Evolutionary conservation across 2,888 invertebrate species (phyloP).

Genomic region (Apocheima hispidaria): DNA sequence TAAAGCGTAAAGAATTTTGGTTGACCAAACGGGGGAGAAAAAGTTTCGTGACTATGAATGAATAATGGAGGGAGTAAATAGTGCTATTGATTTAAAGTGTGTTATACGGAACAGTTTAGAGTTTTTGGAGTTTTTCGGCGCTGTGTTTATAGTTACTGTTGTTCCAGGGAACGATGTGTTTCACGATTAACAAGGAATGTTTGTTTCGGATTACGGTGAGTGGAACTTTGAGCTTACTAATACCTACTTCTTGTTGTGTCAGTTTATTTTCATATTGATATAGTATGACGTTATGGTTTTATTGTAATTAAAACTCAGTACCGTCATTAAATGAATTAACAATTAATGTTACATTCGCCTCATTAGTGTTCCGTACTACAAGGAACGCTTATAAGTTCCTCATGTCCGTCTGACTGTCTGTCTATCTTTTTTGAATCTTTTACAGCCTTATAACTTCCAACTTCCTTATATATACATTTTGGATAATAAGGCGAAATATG

Average conservation of each 20-base stretch:
- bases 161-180: slow-evolving; percentile 72
- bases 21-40: slow-evolving; percentile 57
- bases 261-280: not conserved
- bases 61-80: slow-evolving; percentile 50
- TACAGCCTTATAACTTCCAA: too few relatives aligned
- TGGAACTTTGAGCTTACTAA: slow-evolving; percentile 25
- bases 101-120: slow-evolving; percentile 43
- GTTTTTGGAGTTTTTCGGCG: slow-evolving; percentile 50
- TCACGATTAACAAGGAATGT: slow-evolving; percentile 68
- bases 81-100: slow-evolving; percentile 48
- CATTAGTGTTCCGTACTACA: too few relatives aligned
- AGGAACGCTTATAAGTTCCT: too few relatives aligned
- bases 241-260: slow-evolving; percentile 2
- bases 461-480: too few relatives aligned
- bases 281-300: not conserved
- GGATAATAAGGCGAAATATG: too few relatives aligned
- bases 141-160: slow-evolving; percentile 56
- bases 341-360: too few relatives aligned
- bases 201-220: slow-evolving; percentile 72
- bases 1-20: slow-evolving; percentile 57
- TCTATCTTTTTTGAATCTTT: too few relatives aligned
- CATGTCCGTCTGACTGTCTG: too few relatives aligned
- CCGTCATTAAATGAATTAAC: too few relatives aligned
- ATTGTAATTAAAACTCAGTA: too few relatives aligned
- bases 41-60: slow-evolving; percentile 63